A percentile compares a stretch with the other conserved stretches of the same genome.
These are phyloP conservation scores for Leptinotarsa defecta DNA, from an alignment of 1,140 invertebrate genomes.

Conservation along the genomic window DNA sequence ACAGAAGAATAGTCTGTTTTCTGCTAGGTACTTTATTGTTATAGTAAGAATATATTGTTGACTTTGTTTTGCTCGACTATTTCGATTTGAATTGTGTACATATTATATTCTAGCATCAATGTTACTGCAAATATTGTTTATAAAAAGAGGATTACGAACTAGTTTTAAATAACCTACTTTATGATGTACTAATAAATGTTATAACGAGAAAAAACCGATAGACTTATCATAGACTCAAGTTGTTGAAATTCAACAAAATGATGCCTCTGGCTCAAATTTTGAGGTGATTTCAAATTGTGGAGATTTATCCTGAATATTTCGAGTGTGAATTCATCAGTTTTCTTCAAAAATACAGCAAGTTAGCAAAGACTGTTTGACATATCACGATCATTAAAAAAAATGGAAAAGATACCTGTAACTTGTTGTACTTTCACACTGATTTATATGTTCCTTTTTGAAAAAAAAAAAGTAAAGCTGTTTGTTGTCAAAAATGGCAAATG, in stretches of 20 bases:
- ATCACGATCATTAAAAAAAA: conserved; percentile 3
- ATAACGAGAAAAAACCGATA: conserved; percentile 35
- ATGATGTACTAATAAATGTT: conserved; percentile 33
- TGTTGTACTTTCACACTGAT: background rate
- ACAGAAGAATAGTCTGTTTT: background rate
- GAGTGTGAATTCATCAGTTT: too few relatives aligned
- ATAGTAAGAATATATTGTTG: background rate
- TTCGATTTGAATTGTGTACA: background rate
- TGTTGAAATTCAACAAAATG: background rate
- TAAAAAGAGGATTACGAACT: background rate
- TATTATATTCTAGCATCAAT: background rate
- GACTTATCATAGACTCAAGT: background rate
- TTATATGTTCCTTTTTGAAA: background rate
- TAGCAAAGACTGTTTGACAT: conserved; percentile 2
- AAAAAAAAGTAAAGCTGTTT: background rate
- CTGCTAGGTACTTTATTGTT: background rate
- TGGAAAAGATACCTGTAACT: background rate
- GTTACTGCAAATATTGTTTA: background rate
- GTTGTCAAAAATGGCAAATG: background rate
- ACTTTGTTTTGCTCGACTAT: background rate
- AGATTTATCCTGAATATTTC: too few relatives aligned
- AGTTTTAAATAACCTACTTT: background rate
- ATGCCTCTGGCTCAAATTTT: conserved; percentile 4
- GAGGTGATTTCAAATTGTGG: too few relatives aligned
- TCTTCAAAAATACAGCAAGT: background rate